Percentiles rank a stretch among this genome's conserved stretches.
These are phyloP conservation scores for Hipparchia semele DNA, from an alignment of 2,888 invertebrate genomes.

Conservation along the genomic window DNA sequence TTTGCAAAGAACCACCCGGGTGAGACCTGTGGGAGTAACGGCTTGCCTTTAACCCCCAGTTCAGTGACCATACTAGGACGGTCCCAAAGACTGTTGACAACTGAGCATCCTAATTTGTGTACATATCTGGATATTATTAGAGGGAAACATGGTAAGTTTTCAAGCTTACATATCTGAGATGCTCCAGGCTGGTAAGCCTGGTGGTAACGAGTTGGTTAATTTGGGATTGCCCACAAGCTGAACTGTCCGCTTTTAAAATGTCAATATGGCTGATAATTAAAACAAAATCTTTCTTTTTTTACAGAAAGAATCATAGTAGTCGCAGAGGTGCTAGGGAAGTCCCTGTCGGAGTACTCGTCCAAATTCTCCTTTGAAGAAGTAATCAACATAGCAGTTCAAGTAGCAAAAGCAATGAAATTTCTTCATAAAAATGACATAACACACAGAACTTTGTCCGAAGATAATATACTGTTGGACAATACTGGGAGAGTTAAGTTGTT, in stretches of 20 bases:
- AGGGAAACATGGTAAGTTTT: constrained; percentile 93
- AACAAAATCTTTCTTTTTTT: constrained; percentile 44
- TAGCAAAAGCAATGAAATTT: constrained; percentile 87
- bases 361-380: constrained; percentile 77
- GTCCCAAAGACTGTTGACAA: constrained; percentile 91
- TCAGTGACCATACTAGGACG: constrained; percentile 96
- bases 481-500: constrained; percentile 91
- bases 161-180: too few species aligned
- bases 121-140: constrained; percentile 95
- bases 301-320: constrained; percentile 92
- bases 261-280: too few species aligned
- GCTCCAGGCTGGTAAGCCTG: too few species aligned
- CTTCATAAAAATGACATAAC: constrained; percentile 89
- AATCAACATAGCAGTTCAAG: constrained; percentile 87
- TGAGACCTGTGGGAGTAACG: constrained; percentile 97
- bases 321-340: constrained; percentile 89
- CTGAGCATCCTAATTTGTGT: constrained; percentile 92
- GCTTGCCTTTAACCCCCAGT: constrained; percentile 97
- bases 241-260: too few species aligned
- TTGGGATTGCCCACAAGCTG: too few species aligned
- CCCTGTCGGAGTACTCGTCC: constrained; percentile 81
- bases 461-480: constrained; percentile 90
- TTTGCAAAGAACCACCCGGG: constrained; percentile 95
- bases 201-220: too few species aligned
- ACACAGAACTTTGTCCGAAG: constrained; percentile 91